phyloP scores from a whole-genome alignment of 2,797 vertebrate genomes.

The Malurus leucopterus region DNA sequence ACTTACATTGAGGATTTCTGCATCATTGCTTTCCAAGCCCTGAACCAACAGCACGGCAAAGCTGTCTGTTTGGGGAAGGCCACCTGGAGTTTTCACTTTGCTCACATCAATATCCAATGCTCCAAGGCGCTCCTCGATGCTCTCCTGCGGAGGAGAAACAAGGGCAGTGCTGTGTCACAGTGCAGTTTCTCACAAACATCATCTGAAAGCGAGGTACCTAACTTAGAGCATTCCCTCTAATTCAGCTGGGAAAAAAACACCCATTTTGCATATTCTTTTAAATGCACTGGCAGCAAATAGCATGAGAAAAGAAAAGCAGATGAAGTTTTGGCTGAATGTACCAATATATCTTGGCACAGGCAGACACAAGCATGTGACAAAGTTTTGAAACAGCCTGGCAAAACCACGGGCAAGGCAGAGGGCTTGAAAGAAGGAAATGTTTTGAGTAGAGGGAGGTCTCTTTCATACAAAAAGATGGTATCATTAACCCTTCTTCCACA shows the following conservation, averaged over 20 bases:
- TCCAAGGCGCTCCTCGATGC: constrained; percentile 88
- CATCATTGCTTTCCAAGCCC: constrained; percentile 91
- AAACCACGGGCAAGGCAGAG: background rate
- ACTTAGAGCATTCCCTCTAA: background rate
- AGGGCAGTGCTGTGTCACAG: background rate
- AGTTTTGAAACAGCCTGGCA: background rate
- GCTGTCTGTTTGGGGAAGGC: constrained; percentile 85
- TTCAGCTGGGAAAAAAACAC: background rate
- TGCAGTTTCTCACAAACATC: background rate
- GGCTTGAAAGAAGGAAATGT: background rate
- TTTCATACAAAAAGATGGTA: background rate
- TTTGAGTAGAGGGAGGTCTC: background rate
- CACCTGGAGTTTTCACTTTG: constrained; percentile 73
- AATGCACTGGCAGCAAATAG: background rate
- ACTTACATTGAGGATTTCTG: constrained; percentile 89
- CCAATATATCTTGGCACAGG: background rate
- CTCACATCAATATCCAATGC: constrained; percentile 82
- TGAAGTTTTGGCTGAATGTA: background rate
- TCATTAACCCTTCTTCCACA: background rate
- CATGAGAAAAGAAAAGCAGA: background rate
- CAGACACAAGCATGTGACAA: background rate
- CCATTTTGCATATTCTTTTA: background rate
- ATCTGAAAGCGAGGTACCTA: background rate
- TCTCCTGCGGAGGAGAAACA: constrained; percentile 73
- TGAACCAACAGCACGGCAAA: constrained; percentile 90